phyloP scores from a whole-genome alignment of 2,888 invertebrate species.

The Celastrina argiolus region DNA sequence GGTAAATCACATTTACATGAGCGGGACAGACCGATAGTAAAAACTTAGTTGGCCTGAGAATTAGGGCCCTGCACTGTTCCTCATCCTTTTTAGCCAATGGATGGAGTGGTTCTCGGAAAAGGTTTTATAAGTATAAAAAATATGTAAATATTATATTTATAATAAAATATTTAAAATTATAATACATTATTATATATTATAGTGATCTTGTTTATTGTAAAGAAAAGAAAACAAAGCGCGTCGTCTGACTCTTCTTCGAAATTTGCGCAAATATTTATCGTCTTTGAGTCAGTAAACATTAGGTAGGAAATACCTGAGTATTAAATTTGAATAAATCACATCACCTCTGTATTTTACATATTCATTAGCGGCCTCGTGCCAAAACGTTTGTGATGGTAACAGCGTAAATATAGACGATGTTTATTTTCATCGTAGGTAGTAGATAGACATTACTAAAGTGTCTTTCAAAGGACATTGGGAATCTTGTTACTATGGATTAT shows the following conservation, averaged over 20 bases:
- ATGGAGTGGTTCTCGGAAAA: too few species aligned
- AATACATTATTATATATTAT: too few species aligned
- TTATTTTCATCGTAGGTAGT: neutral
- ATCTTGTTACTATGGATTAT: too few species aligned
- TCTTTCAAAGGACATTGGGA: too few species aligned
- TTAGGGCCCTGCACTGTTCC: too few species aligned
- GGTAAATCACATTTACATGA: too few species aligned
- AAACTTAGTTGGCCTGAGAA: too few species aligned
- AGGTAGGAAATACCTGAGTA: neutral
- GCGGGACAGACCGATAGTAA: too few species aligned
- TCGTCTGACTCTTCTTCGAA: neutral
- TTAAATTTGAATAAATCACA: conserved; percentile 1
- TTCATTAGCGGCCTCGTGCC: conserved; percentile 3
- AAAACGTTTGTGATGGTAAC: conserved; percentile 17
- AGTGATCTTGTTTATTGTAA: neutral
- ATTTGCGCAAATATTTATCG: neutral
- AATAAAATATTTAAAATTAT: too few species aligned
- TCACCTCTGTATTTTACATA: neutral
- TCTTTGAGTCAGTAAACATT: neutral
- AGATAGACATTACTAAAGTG: neutral
- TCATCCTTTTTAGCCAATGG: too few species aligned
- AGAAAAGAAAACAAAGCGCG: neutral
- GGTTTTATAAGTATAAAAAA: too few species aligned
- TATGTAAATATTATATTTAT: too few species aligned
- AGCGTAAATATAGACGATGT: neutral